Evolutionary conservation across 2,113 vertebrate genomes (phyloP).

Genomic region (Caranx melampygus): DNA sequence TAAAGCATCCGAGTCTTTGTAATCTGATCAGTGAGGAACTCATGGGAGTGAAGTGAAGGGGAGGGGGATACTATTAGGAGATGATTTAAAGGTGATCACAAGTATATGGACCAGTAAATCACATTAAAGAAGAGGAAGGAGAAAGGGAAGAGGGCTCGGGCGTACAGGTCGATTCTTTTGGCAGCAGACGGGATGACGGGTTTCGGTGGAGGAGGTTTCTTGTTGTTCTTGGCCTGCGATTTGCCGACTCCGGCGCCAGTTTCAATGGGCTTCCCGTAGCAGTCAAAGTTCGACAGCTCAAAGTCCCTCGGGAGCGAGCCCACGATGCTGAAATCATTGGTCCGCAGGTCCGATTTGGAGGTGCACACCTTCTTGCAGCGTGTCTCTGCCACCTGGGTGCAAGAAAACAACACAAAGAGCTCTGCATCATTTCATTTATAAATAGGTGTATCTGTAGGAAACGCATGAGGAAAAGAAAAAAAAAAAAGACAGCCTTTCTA

Average conservation of each 20-base stretch:
- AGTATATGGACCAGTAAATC: constrained; percentile 98
- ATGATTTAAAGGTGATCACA: constrained; percentile 85
- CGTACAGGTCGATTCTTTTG: constrained; percentile 95
- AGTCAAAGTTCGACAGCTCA: constrained; percentile 99
- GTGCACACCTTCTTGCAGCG: constrained; percentile 99
- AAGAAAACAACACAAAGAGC: background rate
- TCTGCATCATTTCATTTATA: background rate
- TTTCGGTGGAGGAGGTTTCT: constrained; percentile 94
- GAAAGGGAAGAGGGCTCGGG: constrained; percentile 97
- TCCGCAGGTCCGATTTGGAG: constrained; percentile 97
- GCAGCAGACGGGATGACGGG: constrained; percentile 97
- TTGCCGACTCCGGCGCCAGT: constrained; percentile 85
- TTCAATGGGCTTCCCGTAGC: constrained; percentile 97
- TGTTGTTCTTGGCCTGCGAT: constrained; percentile 92
- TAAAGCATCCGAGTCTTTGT: background rate
- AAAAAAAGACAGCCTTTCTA: background rate
- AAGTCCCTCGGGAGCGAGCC: constrained; percentile 98
- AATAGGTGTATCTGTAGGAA: background rate
- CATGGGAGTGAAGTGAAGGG: background rate
- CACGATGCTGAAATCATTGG: constrained; percentile 99
- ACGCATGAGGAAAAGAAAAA: background rate
- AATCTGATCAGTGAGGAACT: constrained; percentile 28
- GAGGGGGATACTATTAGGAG: background rate
- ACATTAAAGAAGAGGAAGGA: constrained; percentile 99
- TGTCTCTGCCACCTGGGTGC: constrained; percentile 91